Percentiles rank a stretch among this genome's conserved stretches.
Conservation (phyloP, 1,140 invertebrate genomes). For the Drosophila murphyi region DNA sequence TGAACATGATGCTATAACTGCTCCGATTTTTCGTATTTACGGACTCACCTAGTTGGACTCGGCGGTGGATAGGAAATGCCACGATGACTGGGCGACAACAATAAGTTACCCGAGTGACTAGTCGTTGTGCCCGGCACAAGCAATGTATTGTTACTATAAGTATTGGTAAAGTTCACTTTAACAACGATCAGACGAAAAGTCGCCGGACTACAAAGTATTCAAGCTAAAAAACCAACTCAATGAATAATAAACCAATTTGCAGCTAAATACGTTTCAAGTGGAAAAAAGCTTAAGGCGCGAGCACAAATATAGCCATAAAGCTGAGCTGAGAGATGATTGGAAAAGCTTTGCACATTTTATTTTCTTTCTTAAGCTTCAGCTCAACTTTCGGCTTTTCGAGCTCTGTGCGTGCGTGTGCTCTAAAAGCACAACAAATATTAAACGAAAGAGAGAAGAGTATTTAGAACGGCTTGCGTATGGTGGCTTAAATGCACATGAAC, state of each 20-base stretch:
- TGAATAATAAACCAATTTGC: conserved; percentile 16
- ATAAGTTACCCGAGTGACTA: conserved; percentile 85
- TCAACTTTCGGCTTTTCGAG: background rate
- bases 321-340: conserved; percentile 1
- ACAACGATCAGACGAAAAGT: conserved; percentile 50
- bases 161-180: conserved; percentile 80
- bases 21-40: conserved; percentile 9
- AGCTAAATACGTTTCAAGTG: conserved; percentile 22
- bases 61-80: conserved; percentile 92
- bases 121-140: conserved; percentile 85
- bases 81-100: conserved; percentile 86
- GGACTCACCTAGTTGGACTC: conserved; percentile 87
- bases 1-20: conserved; percentile 5
- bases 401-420: background rate
- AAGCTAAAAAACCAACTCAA: conserved; percentile 24
- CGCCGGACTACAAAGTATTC: conserved; percentile 35
- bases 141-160: conserved; percentile 85
- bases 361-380: background rate
- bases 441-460: background rate
- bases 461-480: background rate
- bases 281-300: conserved; percentile 1
- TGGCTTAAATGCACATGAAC: conserved; percentile 11
- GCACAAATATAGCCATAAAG: background rate
- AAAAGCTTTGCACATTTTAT: background rate
- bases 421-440: background rate